Evolutionary conservation across 2,113 vertebrate species (phyloP), one percentile per base, ranked within the genome.

Genomic region (Xiphias gladius): DNA sequence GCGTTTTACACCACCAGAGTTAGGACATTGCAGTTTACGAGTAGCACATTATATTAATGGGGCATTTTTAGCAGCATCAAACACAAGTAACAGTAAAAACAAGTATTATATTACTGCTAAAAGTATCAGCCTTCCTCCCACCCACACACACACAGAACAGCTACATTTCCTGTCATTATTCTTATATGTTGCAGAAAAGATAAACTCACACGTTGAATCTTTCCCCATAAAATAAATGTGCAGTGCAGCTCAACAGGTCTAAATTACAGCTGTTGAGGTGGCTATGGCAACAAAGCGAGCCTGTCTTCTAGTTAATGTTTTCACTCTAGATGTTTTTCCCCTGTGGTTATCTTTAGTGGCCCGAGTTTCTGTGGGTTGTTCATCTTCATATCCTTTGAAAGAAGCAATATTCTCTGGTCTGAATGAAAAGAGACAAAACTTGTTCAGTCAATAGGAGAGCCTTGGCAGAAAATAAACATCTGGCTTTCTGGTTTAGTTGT

Each of bases 231-330:
- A 57, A 48, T 64, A 57, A 73, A 86, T 39, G 54, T 74, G 69
- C 46, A 69, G 52, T 63, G 76, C 68, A 84, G 46, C 39, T 76
- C 54, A 70, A 65, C 73, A 69, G 58, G 61, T 85, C 86, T 82
- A 76, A 87, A 88, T 69, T 73, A 65, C 76, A 89, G 79, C 62
- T 76, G 76, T 82, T 76, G 84, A 90, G 85, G 90, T 92, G 86
- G 61, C 92, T 86, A 91, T 92, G 88, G 88, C 89, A 93, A 92
- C 90, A 73, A 86, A 86, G 76, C 75, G 48, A 28, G 37, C 89
- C 83, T 93, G 89, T 92, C n/a, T 90, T 92, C 71, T 83, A 84
- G 88, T 81, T 87, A 66, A 76, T 82, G 87, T 88, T 92, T 89
- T 91, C 62, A 77, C 61, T 54, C 57, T 19, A 48, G 30, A 79